Evolutionary conservation across 2,888 invertebrate genomes (phyloP), one percentile per base, ranked within the genome.

Genomic region (Xanthostigma xanthostigma): DNA sequence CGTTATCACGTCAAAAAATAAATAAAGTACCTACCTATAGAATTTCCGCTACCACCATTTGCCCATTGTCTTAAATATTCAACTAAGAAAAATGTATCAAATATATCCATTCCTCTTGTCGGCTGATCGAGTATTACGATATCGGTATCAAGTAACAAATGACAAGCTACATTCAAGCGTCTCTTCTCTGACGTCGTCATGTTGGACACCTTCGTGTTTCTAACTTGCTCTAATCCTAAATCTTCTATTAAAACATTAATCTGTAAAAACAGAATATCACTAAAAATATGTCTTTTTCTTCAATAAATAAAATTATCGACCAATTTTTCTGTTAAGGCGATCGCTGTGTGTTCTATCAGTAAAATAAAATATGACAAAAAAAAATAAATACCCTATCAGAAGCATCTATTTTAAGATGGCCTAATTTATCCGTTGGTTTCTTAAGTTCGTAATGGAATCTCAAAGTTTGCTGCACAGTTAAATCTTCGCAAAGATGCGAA

Each of bases 41-140:
- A 58, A 49, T 65, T 65, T n/a, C 64, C 67, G 11, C 63, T 62
- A 9, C 67, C 67, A 3, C 68, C 69, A 53, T 63, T 67, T 34
- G 89, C 87, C 90, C 94, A 95, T 64, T 93, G 92, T 54, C 93
- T 77, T 55, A 95, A 69, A 65, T 93, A 95, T 64, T 95, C 94
- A 49, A 95, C 85, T 44, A 95, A 68, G 66, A 95, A 95, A 68
- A 94, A 95, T 0, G 93, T 91, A 61, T 95, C 95, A 59, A 95
- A 94, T 53, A 95, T 92, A 61, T 95, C 94, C 81, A 91, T 84
- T 49, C 85, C 87, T 59, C 81, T 78, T 0, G 88, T 86, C 0
- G 93, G 89, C 66, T 92, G 87, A 64, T 94, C 93, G 49, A 94
- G 70, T 34, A 92, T 78, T 0, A 95, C 73, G 41, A 95, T 77